These are phyloP conservation scores for Corvus cornix DNA, from an alignment of 2,113 vertebrate species.

Conservation along the genomic window DNA sequence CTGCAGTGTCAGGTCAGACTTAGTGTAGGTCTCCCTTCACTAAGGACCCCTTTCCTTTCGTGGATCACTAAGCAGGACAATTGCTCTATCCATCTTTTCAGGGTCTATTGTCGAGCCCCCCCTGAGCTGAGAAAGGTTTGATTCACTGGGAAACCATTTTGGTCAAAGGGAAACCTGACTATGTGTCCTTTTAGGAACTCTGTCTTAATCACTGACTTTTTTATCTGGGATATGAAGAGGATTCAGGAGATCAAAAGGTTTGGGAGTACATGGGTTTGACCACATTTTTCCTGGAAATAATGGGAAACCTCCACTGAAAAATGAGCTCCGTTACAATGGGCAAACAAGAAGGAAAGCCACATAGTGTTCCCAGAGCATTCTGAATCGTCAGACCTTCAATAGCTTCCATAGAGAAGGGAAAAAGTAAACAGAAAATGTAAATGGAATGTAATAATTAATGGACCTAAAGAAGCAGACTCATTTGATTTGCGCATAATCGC, in stretches of 20 bases:
- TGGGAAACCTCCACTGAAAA: slow-evolving; percentile 68
- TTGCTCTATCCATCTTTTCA: slow-evolving; percentile 88
- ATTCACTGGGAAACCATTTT: slow-evolving; percentile 81
- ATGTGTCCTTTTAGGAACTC: slow-evolving; percentile 77
- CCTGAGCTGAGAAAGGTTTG: slow-evolving; percentile 80
- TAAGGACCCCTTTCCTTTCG: slow-evolving; percentile 80
- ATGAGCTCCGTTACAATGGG: slow-evolving; percentile 66
- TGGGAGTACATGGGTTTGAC: slow-evolving; percentile 72
- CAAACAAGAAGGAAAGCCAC: slow-evolving; percentile 57
- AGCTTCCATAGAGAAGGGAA: slow-evolving; percentile 17
- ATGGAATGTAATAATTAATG: slow-evolving; percentile 48
- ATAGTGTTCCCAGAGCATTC: slow-evolving; percentile 54
- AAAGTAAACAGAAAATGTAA: slow-evolving; percentile 63
- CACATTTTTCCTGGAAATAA: slow-evolving; percentile 71
- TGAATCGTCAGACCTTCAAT: slow-evolving; percentile 19
- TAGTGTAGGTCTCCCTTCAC: slow-evolving; percentile 76
- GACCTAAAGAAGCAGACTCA: slow-evolving; percentile 6
- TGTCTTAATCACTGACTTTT: slow-evolving; percentile 79
- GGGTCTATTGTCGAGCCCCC: slow-evolving; percentile 80
- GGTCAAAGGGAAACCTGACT: slow-evolving; percentile 75
- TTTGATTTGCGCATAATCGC: slow-evolving; percentile 33
- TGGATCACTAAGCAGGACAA: slow-evolving; percentile 91
- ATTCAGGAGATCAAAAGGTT: slow-evolving; percentile 83
- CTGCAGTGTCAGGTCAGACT: slow-evolving; percentile 76
- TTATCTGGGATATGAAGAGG: slow-evolving; percentile 82